phyloP scores from a whole-genome alignment of 1,140 invertebrate genomes.

The Pomacea maculata region DNA sequence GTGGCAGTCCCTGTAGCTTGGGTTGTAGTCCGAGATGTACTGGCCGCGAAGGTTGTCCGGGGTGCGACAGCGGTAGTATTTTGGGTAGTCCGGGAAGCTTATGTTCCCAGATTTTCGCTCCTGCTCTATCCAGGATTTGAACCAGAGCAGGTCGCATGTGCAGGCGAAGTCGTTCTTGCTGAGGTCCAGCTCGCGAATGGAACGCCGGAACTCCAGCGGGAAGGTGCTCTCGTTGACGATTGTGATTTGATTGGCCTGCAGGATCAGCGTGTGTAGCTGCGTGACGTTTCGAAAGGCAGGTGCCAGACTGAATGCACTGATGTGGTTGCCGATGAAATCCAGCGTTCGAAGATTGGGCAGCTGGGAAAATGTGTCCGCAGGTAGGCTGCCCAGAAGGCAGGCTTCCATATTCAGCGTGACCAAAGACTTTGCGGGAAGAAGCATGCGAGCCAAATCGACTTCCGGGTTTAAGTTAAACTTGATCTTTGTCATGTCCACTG shows the following conservation, averaged over 20 bases:
- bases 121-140: constrained; percentile 24
- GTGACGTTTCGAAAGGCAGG: constrained; percentile 4
- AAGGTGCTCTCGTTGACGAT: constrained; percentile 16
- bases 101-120: neutral
- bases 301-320: neutral
- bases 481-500: neutral
- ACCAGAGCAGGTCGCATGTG: constrained; percentile 26
- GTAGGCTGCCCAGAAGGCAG: neutral
- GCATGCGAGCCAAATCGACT: neutral
- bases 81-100: neutral
- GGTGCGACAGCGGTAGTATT: neutral
- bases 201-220: neutral
- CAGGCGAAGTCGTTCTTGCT: constrained; percentile 23
- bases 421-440: neutral
- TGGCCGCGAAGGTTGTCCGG: neutral
- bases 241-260: neutral
- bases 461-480: neutral
- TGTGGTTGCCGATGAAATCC: neutral
- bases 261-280: neutral
- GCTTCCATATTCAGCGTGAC: neutral
- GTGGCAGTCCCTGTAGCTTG: neutral
- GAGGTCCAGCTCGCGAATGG: constrained; percentile 15
- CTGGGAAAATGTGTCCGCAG: neutral
- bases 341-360: neutral
- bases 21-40: constrained; percentile 4